Conservation (phyloP, 2,888 invertebrate genomes). For the Papilio gigon region DNA sequence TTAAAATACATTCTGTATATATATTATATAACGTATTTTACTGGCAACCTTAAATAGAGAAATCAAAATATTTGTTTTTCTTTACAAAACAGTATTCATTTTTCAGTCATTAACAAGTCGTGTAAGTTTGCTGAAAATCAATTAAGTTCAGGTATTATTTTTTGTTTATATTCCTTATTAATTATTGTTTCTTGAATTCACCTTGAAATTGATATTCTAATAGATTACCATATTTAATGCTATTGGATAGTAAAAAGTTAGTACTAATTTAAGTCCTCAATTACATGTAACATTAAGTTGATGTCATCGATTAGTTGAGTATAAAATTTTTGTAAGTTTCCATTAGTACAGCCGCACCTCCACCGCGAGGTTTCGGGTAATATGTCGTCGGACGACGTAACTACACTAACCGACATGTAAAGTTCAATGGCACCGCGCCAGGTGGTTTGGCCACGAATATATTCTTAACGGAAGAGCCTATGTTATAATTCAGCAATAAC, state of each 20-base stretch:
- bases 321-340: constrained; percentile 41
- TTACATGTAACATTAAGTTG: constrained; percentile 5
- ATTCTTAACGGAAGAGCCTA: constrained; percentile 53
- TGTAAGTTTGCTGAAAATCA: too few relatives aligned
- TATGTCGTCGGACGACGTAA: constrained; percentile 51
- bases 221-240: too few relatives aligned
- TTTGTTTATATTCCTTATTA: too few relatives aligned
- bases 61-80: too few relatives aligned
- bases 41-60: too few relatives aligned
- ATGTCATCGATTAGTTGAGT: constrained; percentile 28
- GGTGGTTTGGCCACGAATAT: constrained; percentile 59
- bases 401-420: constrained; percentile 54
- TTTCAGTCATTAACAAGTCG: too few relatives aligned
- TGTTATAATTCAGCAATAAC: neutral
- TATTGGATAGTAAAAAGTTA: neutral
- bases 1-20: too few relatives aligned
- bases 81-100: too few relatives aligned
- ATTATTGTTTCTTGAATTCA: too few relatives aligned
- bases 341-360: constrained; percentile 42
- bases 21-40: too few relatives aligned
- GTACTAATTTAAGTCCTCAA: neutral
- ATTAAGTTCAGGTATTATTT: too few relatives aligned
- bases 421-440: constrained; percentile 71
- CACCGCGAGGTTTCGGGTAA: constrained; percentile 62
- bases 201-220: too few relatives aligned